These are phyloP conservation scores for Aphelenchoides fujianensis DNA, from an alignment of 1,140 invertebrate species.

Conservation along the genomic window DNA sequence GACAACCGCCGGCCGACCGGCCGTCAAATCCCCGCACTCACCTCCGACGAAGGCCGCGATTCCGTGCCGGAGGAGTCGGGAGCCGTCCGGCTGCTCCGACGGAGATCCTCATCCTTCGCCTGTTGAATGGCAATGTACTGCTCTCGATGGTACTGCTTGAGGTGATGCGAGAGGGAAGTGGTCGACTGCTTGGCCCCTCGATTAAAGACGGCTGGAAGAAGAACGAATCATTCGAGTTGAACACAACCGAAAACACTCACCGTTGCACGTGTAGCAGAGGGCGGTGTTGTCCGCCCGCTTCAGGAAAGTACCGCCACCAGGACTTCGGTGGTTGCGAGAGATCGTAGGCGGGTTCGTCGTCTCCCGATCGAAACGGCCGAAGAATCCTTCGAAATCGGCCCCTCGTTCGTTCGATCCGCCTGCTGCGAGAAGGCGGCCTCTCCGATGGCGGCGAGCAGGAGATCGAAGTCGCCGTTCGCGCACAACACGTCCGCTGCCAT, in stretches of 20 bases:
- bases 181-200: conserved; percentile 33
- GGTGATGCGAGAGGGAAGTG: conserved; percentile 23
- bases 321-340: conserved; percentile 20
- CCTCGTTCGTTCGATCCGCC: neutral
- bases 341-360: conserved; percentile 17
- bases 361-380: neutral
- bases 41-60: too few species aligned
- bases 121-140: conserved; percentile 28
- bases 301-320: conserved; percentile 30
- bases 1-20: too few species aligned
- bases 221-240: conserved; percentile 6
- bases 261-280: conserved; percentile 32
- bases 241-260: neutral
- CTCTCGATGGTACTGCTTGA: conserved; percentile 28
- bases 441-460: neutral
- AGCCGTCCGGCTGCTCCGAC: conserved; percentile 5
- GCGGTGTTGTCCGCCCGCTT: conserved; percentile 31
- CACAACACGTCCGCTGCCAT: neutral
- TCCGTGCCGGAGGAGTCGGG: too few species aligned
- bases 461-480: neutral
- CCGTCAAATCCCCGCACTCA: too few species aligned
- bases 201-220: conserved; percentile 31
- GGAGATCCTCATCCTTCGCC: conserved; percentile 32
- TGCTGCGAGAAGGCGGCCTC: neutral
- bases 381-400: neutral